Percentiles rank a stretch among this genome's conserved stretches.
These are phyloP conservation scores for Acanthaster planci DNA, from an alignment of 35 echinoderm and acorn worm genomes.

Conservation along the genomic window DNA sequence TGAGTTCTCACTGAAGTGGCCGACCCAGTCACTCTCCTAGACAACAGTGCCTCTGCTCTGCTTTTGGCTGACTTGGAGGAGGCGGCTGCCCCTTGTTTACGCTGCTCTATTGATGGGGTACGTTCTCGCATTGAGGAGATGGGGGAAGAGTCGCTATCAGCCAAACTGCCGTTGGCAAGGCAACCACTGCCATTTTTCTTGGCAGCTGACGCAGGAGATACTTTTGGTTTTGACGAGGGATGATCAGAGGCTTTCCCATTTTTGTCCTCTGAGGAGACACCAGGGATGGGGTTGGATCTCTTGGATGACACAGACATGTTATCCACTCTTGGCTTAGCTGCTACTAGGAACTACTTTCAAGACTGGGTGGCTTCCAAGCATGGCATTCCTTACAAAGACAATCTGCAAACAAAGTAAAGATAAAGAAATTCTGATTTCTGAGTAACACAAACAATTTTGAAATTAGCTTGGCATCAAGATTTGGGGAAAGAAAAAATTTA, in stretches of 20 bases:
- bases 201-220: background rate
- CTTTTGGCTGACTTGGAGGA: background rate
- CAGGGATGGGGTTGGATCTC: background rate
- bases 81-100: background rate
- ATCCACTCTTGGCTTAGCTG: background rate
- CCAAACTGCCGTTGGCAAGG: background rate
- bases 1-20: conserved; percentile 13
- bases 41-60: background rate
- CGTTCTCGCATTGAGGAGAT: conserved; percentile 10
- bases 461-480: background rate
- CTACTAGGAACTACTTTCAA: background rate
- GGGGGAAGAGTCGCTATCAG: background rate
- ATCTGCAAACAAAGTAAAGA: no score
- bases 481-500: background rate
- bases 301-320: conserved; percentile 25
- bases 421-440: no score
- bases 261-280: conserved; percentile 1
- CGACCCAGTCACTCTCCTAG: background rate
- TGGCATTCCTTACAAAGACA: conserved; percentile 7
- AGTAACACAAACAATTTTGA: background rate
- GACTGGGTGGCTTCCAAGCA: background rate
- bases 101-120: background rate
- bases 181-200: background rate
- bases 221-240: background rate
- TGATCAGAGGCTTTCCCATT: background rate